Conservation (phyloP, 2,113 vertebrate genomes). For the Rhinoptilus africanus region DNA sequence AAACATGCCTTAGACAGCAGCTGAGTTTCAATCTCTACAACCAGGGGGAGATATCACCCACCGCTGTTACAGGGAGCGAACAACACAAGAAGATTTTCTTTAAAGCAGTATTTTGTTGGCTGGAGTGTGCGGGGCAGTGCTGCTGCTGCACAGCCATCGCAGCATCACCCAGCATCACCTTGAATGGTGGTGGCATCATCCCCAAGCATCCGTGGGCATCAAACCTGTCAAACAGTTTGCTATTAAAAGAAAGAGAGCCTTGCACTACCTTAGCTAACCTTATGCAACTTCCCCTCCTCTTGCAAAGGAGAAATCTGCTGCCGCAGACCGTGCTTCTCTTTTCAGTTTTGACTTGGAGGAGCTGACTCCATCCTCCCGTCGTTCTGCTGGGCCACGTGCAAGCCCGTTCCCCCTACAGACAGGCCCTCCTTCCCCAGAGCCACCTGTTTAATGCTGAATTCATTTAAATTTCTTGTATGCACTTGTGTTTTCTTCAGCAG, state of each 20-base stretch:
- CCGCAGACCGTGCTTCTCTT: neutral
- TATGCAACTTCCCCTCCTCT: neutral
- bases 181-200: neutral
- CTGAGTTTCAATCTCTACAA: neutral
- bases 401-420: fast-evolving
- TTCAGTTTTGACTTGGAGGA: neutral
- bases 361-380: neutral
- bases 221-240: neutral
- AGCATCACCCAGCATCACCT: neutral
- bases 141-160: neutral
- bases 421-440: neutral
- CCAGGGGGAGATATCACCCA: neutral
- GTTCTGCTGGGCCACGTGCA: neutral
- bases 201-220: neutral
- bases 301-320: neutral
- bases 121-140: fast-evolving
- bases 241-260: neutral
- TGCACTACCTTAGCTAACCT: neutral
- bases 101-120: neutral
- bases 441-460: neutral
- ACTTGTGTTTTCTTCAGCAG: neutral
- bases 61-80: neutral
- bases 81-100: neutral
- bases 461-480: neutral
- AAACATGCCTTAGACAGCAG: neutral